Conservation (phyloP, 2,797 vertebrate genomes). For the Cyprinella venusta region DNA sequence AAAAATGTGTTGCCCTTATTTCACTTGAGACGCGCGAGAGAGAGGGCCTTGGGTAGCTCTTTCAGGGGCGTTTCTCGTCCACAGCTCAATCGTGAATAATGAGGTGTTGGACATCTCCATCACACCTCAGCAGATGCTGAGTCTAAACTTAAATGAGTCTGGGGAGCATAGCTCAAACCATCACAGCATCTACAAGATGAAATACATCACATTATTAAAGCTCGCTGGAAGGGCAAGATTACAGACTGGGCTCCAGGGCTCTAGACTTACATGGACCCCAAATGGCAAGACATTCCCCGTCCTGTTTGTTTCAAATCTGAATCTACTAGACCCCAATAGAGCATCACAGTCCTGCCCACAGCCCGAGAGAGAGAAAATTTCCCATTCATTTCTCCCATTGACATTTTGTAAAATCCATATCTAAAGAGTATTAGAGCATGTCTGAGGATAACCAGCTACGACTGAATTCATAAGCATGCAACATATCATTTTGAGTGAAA, state of each 20-base stretch:
- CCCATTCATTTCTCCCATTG: no score
- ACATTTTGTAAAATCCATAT: no score
- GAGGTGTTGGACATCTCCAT: constrained; percentile 28
- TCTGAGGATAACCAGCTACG: no score
- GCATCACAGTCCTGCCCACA: no score
- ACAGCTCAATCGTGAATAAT: constrained; percentile 24
- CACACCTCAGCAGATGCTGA: constrained; percentile 23
- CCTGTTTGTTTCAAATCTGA: background rate
- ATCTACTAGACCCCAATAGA: background rate
- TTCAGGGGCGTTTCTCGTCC: constrained; percentile 5
- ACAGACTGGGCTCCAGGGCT: background rate
- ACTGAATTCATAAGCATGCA: no score
- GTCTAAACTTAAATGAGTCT: constrained; percentile 25
- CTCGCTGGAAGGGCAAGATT: background rate
- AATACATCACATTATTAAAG: constrained; percentile 24
- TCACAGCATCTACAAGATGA: constrained; percentile 9
- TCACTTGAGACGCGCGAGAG: constrained; percentile 21
- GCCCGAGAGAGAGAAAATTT: no score
- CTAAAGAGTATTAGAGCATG: no score
- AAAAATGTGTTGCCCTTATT: constrained; percentile 41
- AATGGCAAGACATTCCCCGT: background rate
- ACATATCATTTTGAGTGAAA: no score
- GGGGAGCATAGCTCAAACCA: constrained; percentile 9
- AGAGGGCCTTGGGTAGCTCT: constrained; percentile 30
- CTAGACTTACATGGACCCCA: background rate